A percentile compares a stretch with the other conserved stretches of the same genome.
Conservation (phyloP, 2,797 vertebrate genomes). For the Clarias laeviceps region DNA sequence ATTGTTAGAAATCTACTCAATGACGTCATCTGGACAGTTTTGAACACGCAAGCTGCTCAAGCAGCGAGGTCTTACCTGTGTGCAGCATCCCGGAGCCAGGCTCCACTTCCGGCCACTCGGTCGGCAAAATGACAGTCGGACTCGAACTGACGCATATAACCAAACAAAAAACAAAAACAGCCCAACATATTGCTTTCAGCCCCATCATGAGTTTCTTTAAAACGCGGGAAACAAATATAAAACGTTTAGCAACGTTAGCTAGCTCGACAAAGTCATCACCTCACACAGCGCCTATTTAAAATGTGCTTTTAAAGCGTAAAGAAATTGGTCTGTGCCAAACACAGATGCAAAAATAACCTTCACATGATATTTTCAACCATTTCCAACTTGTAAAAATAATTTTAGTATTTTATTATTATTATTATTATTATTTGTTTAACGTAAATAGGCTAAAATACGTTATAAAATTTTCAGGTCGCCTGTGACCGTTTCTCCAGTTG, state of each 20-base stretch:
- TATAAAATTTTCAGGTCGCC: background rate
- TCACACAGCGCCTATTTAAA: background rate
- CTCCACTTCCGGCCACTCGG: slow-evolving; percentile 56
- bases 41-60: background rate
- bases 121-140: slow-evolving; percentile 15
- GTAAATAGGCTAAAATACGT: background rate
- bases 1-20: background rate
- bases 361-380: background rate
- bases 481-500: background rate
- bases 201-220: background rate
- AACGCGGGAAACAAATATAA: too few species aligned
- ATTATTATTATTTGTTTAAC: background rate
- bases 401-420: background rate
- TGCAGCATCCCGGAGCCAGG: slow-evolving; percentile 72
- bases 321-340: background rate
- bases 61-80: slow-evolving; percentile 63
- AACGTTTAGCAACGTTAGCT: background rate
- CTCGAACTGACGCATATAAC: background rate
- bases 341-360: background rate
- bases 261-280: background rate
- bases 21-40: background rate
- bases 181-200: slow-evolving; percentile 14
- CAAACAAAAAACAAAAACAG: slow-evolving; percentile 58
- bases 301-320: background rate
- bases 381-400: background rate